Conservation (phyloP, 2,888 invertebrate species). For the Bruchidius siliquastri region DNA sequence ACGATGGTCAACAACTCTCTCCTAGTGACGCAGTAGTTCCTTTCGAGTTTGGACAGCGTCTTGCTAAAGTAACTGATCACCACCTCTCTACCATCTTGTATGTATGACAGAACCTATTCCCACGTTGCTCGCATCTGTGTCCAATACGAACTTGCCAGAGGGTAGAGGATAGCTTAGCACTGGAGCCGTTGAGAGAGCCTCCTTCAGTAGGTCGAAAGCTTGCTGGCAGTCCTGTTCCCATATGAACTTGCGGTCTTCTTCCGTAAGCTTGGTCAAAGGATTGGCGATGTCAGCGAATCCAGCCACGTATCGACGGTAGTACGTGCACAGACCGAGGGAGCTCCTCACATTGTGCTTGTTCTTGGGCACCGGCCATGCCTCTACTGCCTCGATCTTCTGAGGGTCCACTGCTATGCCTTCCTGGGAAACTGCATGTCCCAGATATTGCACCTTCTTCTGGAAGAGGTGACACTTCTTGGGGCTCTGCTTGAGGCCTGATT, state of each 20-base stretch:
- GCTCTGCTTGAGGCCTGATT: not conserved
- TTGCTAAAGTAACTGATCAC: slow-evolving; percentile 27
- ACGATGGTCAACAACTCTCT: slow-evolving; percentile 13
- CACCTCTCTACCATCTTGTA: slow-evolving; percentile 12
- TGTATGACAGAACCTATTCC: slow-evolving; percentile 13
- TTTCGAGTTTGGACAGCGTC: slow-evolving; percentile 17
- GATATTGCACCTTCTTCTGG: slow-evolving; percentile 10
- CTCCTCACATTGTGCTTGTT: no score
- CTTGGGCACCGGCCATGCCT: no score
- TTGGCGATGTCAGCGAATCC: slow-evolving; percentile 18
- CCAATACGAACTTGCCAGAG: not conserved
- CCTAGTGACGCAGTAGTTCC: slow-evolving; percentile 27
- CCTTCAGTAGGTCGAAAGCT: no score
- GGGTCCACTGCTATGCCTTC: no score
- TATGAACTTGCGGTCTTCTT: no score
- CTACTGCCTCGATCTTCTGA: no score
- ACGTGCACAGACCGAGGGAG: no score
- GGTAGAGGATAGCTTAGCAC: no score
- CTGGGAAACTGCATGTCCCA: slow-evolving; percentile 9
- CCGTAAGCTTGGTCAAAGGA: slow-evolving; percentile 15
- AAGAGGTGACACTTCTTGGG: slow-evolving; percentile 5
- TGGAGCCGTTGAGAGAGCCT: no score
- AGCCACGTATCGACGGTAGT: slow-evolving; percentile 15
- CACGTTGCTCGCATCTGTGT: slow-evolving; percentile 13
- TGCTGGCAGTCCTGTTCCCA: no score